Evolutionary conservation across 1,140 invertebrate genomes (phyloP).

Genomic region (Neotoxoptera formosana): DNA sequence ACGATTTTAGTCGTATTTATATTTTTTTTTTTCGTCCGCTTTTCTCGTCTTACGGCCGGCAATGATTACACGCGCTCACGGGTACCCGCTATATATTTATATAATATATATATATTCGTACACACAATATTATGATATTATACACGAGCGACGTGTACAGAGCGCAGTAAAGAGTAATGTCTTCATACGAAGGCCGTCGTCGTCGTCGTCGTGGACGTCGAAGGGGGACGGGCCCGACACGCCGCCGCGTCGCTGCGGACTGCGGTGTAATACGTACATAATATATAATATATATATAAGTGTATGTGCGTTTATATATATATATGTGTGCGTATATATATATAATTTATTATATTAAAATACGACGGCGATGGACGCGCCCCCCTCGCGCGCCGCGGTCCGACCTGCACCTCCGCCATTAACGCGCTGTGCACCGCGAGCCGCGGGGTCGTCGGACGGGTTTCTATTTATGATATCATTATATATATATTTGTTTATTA

Average conservation of each 20-base stretch:
- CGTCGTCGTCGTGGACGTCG: background rate
- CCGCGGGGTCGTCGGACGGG: slow-evolving; percentile 31
- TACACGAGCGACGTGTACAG: background rate
- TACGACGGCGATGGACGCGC: slow-evolving; percentile 26
- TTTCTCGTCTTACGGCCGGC: slow-evolving; percentile 29
- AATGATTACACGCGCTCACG: slow-evolving; percentile 24
- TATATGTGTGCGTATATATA: no score
- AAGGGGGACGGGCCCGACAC: slow-evolving; percentile 44
- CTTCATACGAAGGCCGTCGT: slow-evolving; percentile 38
- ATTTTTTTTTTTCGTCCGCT: slow-evolving; percentile 23
- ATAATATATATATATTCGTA: background rate
- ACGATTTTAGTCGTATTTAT: slow-evolving; percentile 19
- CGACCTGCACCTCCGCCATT: background rate
- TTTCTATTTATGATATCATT: background rate
- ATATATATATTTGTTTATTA: slow-evolving; percentile 15
- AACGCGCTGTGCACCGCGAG: background rate
- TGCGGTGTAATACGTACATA: background rate
- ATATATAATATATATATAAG: background rate
- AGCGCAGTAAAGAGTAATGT: slow-evolving; percentile 31
- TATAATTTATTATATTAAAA: slow-evolving; percentile 8
- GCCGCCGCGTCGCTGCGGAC: slow-evolving; percentile 28
- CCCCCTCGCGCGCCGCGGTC: background rate
- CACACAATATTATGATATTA: background rate
- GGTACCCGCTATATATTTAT: background rate
- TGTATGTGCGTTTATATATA: no score